Percentiles rank a stretch among this genome's conserved stretches.
phyloP scores from a whole-genome alignment of 2,797 vertebrate species.

The Aeoliscus strigatus region DNA sequence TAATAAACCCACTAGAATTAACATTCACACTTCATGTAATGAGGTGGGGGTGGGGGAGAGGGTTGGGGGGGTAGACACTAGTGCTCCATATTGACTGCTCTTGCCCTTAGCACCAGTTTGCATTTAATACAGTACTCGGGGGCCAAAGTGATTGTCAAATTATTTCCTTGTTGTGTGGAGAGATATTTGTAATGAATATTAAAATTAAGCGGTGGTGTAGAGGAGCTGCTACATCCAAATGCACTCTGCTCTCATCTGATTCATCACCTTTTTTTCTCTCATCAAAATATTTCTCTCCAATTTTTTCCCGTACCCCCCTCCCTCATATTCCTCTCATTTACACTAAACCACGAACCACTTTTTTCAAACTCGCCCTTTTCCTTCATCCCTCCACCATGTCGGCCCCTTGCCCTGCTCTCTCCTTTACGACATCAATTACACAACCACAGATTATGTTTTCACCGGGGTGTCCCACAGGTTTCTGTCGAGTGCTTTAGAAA shows the following conservation, averaged over 20 bases:
- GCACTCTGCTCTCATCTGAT: conserved; percentile 43
- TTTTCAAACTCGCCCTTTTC: conserved; percentile 33
- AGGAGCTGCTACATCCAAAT: conserved; percentile 66
- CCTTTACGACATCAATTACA: conserved; percentile 69
- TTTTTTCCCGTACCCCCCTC: no score
- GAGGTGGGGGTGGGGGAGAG: conserved; percentile 55
- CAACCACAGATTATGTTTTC: conserved; percentile 64
- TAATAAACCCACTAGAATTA: conserved; percentile 84
- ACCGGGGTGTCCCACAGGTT: conserved; percentile 59
- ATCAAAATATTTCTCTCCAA: conserved; percentile 42
- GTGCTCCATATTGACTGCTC: conserved; percentile 78
- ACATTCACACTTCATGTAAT: conserved; percentile 83
- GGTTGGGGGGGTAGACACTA: conserved; percentile 57
- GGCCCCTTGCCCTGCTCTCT: no score
- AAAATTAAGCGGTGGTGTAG: conserved; percentile 77
- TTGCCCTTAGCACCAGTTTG: conserved; percentile 78
- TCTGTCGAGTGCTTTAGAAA: no score
- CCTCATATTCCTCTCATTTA: conserved; percentile 17
- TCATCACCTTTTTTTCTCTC: conserved; percentile 18
- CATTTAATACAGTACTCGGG: conserved; percentile 82
- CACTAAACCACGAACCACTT: conserved; percentile 3
- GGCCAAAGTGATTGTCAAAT: conserved; percentile 80
- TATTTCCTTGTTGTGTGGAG: conserved; percentile 79
- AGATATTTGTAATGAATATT: conserved; percentile 83
- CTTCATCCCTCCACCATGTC: conserved; percentile 40